These are phyloP conservation scores for Xiphorhynchus erythropygius DNA, from an alignment of 2,797 vertebrate genomes.

Conservation along the genomic window DNA sequence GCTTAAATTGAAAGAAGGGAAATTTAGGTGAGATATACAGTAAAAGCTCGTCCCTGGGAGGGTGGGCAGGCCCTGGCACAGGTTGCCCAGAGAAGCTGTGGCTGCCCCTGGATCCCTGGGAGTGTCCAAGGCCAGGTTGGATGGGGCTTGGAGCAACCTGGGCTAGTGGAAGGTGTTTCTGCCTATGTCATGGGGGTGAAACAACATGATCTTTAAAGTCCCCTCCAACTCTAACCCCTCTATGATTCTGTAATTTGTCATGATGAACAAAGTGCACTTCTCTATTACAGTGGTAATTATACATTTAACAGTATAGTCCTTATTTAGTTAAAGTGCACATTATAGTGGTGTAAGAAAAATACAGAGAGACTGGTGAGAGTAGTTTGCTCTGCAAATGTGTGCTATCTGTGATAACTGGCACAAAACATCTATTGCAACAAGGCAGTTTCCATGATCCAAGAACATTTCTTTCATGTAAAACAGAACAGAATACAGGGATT, in stretches of 20 bases:
- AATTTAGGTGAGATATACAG: not conserved
- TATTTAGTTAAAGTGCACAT: not conserved
- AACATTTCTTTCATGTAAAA: not conserved
- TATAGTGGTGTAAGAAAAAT: not conserved
- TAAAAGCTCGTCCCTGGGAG: not conserved
- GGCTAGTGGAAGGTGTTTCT: not conserved
- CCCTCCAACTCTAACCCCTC: not conserved
- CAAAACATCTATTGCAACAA: not conserved
- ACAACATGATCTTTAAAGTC: fast-evolving
- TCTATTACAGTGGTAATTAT: not conserved
- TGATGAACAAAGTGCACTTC: not conserved
- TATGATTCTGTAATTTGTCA: not conserved
- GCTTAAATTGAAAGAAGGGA: not conserved
- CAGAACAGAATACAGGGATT: not conserved
- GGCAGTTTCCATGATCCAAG: not conserved
- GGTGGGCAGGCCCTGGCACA: not conserved
- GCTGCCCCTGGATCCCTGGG: not conserved
- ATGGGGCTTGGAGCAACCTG: not conserved
- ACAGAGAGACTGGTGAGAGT: not conserved
- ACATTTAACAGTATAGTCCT: not conserved
- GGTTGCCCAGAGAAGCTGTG: not conserved
- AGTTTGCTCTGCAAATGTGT: not conserved
- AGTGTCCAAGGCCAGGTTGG: not conserved
- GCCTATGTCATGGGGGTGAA: not conserved
- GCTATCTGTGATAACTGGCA: not conserved